These are phyloP conservation scores for Phylloscopus whistleri DNA, from an alignment of 2,113 vertebrate genomes.

Conservation along the genomic window DNA sequence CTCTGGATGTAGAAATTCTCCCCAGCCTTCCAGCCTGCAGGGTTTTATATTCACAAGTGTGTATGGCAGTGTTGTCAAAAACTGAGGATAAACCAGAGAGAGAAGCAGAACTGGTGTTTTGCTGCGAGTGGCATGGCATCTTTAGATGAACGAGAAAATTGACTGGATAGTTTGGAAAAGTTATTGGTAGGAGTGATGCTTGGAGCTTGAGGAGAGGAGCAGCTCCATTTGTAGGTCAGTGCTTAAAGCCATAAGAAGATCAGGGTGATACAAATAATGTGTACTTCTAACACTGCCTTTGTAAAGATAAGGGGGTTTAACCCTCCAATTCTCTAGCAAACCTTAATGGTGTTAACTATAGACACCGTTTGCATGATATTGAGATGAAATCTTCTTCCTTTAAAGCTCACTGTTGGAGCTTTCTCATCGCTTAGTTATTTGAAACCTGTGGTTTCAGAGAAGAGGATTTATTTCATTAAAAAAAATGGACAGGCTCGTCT, in stretches of 20 bases:
- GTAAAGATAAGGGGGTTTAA: neutral
- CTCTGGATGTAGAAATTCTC: neutral
- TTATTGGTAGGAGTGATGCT: neutral
- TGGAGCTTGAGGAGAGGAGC: neutral
- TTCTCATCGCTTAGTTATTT: neutral
- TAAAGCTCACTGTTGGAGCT: neutral
- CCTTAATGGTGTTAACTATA: neutral
- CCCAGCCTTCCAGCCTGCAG: neutral
- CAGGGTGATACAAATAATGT: neutral
- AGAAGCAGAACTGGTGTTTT: neutral
- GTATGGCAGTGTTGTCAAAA: neutral
- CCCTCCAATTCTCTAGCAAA: neutral
- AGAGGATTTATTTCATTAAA: neutral
- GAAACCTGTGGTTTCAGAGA: rapidly evolving
- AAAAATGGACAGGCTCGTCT: neutral
- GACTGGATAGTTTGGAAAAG: neutral
- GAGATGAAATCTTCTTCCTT: neutral
- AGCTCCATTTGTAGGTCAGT: conserved; percentile 15
- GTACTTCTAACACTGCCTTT: neutral
- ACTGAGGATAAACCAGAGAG: neutral
- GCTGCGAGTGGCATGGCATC: neutral
- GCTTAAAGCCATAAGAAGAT: neutral
- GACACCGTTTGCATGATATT: neutral
- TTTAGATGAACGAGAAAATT: neutral
- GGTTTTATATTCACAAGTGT: neutral